Evolutionary conservation across 2,113 vertebrate species (phyloP).

Genomic region (Mus spicilegus): DNA sequence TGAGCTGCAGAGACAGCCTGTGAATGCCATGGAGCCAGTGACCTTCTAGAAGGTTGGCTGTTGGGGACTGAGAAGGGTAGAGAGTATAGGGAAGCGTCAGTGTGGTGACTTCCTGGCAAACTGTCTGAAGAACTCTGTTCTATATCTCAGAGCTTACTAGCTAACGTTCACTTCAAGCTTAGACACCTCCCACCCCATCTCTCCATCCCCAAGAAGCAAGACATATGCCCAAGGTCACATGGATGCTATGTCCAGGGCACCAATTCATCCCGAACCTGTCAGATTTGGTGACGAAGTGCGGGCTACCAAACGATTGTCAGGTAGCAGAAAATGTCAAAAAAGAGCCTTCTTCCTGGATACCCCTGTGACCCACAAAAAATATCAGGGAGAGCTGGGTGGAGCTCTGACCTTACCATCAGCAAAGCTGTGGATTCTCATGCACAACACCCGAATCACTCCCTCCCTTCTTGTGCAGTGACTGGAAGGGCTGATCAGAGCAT

Average conservation of each 20-base stretch:
- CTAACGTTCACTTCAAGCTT: not conserved
- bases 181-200: not conserved
- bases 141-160: not conserved
- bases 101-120: not conserved
- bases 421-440: fast-evolving
- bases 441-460: not conserved
- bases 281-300: slow-evolving; percentile 10
- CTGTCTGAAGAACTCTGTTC: not conserved
- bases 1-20: not conserved
- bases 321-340: not conserved
- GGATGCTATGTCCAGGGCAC: not conserved
- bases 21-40: not conserved
- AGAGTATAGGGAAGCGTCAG: not conserved
- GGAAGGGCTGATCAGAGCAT: not conserved
- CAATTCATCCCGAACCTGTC: not conserved
- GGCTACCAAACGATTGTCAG: not conserved
- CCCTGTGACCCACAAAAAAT: not conserved
- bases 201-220: not conserved
- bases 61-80: not conserved
- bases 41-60: not conserved
- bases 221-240: not conserved
- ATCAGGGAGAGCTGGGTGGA: not conserved
- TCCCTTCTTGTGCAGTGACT: not conserved
- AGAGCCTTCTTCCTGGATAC: not conserved
- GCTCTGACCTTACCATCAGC: not conserved